These are phyloP conservation scores for Lobophora halterata DNA, from an alignment of 2,888 invertebrate genomes.

Conservation along the genomic window DNA sequence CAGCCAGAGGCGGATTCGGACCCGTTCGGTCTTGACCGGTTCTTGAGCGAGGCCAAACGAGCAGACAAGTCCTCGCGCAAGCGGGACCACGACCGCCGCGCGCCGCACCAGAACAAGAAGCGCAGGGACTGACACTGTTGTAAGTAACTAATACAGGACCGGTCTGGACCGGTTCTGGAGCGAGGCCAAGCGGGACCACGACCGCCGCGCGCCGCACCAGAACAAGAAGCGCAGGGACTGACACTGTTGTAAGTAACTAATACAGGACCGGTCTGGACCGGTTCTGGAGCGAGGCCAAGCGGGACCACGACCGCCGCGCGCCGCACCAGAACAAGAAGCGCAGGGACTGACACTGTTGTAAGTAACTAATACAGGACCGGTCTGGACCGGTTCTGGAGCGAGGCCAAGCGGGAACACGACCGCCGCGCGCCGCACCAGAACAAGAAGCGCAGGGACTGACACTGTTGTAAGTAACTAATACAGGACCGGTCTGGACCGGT, in stretches of 20 bases:
- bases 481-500: too few relatives aligned
- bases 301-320: constrained; percentile 63
- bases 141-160: too few relatives aligned
- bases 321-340: constrained; percentile 58
- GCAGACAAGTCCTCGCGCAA: constrained; percentile 82
- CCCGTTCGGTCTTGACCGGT: constrained; percentile 98
- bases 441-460: constrained; percentile 66
- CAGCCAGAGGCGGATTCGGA: constrained; percentile 83
- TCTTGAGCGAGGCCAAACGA: constrained; percentile 97
- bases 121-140: constrained; percentile 51
- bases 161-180: constrained; percentile 99
- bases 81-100: constrained; percentile 62
- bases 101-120: constrained; percentile 56
- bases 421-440: constrained; percentile 49
- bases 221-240: constrained; percentile 65
- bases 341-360: constrained; percentile 46
- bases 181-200: constrained; percentile 86
- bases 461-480: not conserved
- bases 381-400: constrained; percentile 97
- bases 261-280: constrained; percentile 98
- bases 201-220: constrained; percentile 52
- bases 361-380: too few relatives aligned
- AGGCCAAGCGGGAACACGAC: constrained; percentile 85
- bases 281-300: constrained; percentile 96
- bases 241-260: not conserved